Conservation (phyloP, 2,113 vertebrate species). For the Erythrolamprus reginae region DNA sequence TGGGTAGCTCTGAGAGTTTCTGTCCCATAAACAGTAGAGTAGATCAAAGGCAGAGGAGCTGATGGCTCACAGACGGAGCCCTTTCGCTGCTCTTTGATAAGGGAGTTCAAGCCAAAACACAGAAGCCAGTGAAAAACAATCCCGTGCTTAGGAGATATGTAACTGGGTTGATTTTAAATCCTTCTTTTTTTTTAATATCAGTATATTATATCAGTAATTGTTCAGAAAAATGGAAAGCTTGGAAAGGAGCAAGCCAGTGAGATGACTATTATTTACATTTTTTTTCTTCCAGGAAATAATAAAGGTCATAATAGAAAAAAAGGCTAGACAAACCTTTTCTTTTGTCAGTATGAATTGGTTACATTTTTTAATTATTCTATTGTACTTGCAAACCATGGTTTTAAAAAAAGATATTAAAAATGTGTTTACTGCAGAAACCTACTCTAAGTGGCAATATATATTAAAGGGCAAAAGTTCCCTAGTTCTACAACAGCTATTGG, state of each 20-base stretch:
- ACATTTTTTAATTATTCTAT: background rate
- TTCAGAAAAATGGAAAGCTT: background rate
- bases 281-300: too few species aligned
- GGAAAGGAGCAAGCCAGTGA: background rate
- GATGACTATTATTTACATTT: background rate
- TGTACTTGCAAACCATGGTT: background rate
- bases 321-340: background rate
- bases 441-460: background rate
- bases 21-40: constrained; percentile 1
- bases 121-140: background rate
- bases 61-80: background rate
- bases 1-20: background rate
- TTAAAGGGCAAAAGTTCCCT: background rate
- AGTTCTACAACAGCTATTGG: too few species aligned
- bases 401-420: background rate
- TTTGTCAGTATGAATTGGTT: background rate
- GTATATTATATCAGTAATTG: background rate
- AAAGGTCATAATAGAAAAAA: background rate
- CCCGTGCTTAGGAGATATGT: constrained; percentile 6
- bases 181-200: too few species aligned
- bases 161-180: constrained; percentile 7
- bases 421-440: background rate
- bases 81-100: background rate
- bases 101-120: constrained; percentile 26
- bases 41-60: background rate